Percentiles rank a stretch among this genome's conserved stretches.
Evolutionary conservation across 2,113 vertebrate species (phyloP).

Genomic region (Polyodon spathula): DNA sequence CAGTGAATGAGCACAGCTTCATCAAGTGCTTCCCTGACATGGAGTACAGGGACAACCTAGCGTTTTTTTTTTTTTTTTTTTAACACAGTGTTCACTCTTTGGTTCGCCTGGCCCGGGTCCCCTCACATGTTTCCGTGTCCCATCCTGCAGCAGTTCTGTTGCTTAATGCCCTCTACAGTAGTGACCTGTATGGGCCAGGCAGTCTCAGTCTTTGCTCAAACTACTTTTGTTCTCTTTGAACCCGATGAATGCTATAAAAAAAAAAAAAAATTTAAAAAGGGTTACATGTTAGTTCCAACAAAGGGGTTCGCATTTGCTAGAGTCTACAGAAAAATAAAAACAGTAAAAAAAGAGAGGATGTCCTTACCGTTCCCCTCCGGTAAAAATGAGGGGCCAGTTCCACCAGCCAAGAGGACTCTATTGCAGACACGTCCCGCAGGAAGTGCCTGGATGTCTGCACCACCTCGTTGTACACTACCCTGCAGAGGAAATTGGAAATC

Average conservation of each 20-base stretch:
- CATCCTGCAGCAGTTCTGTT: background rate
- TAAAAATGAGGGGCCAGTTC: conserved; percentile 96
- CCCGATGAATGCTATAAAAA: no score
- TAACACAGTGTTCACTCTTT: conserved; percentile 29
- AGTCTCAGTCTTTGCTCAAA: no score
- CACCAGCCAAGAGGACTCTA: conserved; percentile 88
- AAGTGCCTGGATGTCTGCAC: conserved; percentile 89
- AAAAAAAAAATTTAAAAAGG: no score
- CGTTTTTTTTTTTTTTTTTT: no score
- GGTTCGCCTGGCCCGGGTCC: conserved; percentile 5
- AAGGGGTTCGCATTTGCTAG: no score
- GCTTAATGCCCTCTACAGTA: background rate
- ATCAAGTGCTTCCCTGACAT: no score
- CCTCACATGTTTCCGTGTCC: conserved; percentile 12
- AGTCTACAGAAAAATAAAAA: no score
- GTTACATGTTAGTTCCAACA: no score
- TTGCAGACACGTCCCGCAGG: conserved; percentile 93
- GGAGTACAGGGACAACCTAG: no score
- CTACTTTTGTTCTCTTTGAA: no score
- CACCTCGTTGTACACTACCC: conserved; percentile 95
- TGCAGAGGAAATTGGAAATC: conserved; percentile 44
- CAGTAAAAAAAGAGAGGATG: no score
- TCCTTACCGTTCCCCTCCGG: conserved; percentile 88
- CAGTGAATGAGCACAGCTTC: no score
- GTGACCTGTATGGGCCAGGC: conserved; percentile 3